Evolutionary conservation across 2,797 vertebrate species (phyloP).

Genomic region (Tapera naevia): DNA sequence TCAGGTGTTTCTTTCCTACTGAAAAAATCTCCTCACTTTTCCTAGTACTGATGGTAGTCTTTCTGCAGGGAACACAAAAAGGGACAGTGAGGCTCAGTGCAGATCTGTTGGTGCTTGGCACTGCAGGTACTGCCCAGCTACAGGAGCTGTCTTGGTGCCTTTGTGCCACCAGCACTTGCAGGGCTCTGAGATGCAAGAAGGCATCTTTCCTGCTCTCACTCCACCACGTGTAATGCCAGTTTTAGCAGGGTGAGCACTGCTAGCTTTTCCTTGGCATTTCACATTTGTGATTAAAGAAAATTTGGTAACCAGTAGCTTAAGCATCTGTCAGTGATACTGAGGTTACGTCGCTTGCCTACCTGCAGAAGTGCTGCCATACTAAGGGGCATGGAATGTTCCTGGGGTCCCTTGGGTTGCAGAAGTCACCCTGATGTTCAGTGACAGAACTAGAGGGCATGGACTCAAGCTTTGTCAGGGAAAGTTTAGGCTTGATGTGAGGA

Average conservation of each 20-base stretch:
- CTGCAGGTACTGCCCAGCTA: rapidly evolving
- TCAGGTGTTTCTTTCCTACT: not conserved
- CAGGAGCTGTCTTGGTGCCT: not conserved
- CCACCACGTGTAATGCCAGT: not conserved
- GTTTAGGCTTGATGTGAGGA: too few relatives aligned
- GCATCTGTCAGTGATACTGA: not conserved
- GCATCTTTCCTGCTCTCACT: not conserved
- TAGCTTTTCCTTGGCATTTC: not conserved
- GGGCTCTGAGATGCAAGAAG: not conserved
- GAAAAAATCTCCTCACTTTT: not conserved
- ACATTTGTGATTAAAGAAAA: not conserved
- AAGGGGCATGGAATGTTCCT: rapidly evolving
- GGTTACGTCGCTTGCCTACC: not conserved
- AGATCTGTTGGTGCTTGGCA: rapidly evolving
- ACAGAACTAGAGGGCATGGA: too few relatives aligned
- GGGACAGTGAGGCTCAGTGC: rapidly evolving
- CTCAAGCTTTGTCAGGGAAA: too few relatives aligned
- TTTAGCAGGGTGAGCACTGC: not conserved
- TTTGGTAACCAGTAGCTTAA: not conserved
- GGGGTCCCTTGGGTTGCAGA: not conserved
- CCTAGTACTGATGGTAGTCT: not conserved
- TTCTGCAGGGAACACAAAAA: not conserved
- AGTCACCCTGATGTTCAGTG: too few relatives aligned
- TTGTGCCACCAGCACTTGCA: not conserved
- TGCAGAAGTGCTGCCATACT: rapidly evolving